phyloP scores from a whole-genome alignment of 2,797 vertebrate species.

The Chanos chanos region DNA sequence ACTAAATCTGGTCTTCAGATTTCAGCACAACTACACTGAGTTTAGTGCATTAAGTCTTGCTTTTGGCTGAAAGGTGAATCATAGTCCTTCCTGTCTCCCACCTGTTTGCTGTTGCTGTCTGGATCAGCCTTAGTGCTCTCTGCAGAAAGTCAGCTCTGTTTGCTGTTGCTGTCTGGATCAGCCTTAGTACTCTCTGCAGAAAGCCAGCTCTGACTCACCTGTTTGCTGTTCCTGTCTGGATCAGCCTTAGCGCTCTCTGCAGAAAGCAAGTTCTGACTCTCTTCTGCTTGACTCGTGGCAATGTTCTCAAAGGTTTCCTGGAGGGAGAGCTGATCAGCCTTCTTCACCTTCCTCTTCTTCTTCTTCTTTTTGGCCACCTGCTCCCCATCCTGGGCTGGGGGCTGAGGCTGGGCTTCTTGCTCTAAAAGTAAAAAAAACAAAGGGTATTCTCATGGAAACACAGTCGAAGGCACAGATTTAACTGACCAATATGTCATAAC shows the following conservation, averaged over 20 bases:
- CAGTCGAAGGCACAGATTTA: no score
- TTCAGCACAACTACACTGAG: no score
- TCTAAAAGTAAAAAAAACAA: slow-evolving; percentile 1
- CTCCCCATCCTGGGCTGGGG: slow-evolving; percentile 41
- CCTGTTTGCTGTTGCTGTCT: slow-evolving; percentile 46
- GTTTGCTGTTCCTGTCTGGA: slow-evolving; percentile 37
- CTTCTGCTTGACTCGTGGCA: slow-evolving; percentile 49
- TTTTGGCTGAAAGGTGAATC: no score
- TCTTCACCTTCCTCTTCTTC: slow-evolving; percentile 70
- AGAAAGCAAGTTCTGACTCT: slow-evolving; percentile 38
- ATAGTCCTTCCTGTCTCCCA: no score
- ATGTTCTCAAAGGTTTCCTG: slow-evolving; percentile 83
- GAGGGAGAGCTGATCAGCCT: slow-evolving; percentile 66
- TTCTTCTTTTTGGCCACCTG: slow-evolving; percentile 66
- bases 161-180: slow-evolving; percentile 32
- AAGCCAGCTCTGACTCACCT: slow-evolving; percentile 55
- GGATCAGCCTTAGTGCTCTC: slow-evolving; percentile 4
- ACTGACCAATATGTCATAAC: no score
- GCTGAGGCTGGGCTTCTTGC: slow-evolving; percentile 38
- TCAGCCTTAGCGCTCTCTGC: neutral
- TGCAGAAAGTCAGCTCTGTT: slow-evolving; percentile 38
- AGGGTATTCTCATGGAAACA: no score
- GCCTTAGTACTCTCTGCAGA: neutral
- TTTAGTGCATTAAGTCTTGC: no score
- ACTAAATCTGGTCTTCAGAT: no score